These are phyloP conservation scores for Gallinago nigripennis DNA, from an alignment of 2,797 vertebrate genomes.

Conservation along the genomic window DNA sequence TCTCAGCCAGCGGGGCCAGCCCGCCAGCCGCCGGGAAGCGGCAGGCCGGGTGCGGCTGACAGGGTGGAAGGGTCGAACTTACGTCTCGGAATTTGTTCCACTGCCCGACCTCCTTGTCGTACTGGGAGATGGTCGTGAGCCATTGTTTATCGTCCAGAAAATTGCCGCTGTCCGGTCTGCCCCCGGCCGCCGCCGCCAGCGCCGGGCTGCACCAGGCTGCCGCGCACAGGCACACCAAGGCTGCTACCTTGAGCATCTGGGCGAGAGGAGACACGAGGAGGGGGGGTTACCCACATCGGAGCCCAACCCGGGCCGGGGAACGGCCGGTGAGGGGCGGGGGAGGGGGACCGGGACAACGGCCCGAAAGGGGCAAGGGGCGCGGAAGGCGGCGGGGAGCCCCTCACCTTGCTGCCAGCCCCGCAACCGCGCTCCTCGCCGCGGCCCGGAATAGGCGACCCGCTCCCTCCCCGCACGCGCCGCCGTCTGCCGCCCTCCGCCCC, in stretches of 20 bases:
- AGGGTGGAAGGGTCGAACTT: conserved; percentile 71
- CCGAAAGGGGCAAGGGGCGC: no score
- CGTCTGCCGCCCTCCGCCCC: conserved; percentile 47
- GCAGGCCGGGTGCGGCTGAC: background rate
- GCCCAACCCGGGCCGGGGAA: background rate
- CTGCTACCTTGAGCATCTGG: conserved; percentile 85
- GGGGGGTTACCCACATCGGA: background rate
- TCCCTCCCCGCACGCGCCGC: conserved; percentile 23
- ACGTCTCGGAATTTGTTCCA: conserved; percentile 98
- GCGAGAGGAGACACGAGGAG: conserved; percentile 46
- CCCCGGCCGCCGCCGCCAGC: conserved; percentile 71
- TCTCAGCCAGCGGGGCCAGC: no score
- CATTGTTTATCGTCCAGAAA: conserved; percentile 95
- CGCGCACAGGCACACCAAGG: conserved; percentile 85
- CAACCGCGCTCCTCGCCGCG: conserved; percentile 30
- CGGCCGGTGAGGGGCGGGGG: background rate
- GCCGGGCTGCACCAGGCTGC: conserved; percentile 83
- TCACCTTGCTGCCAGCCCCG: conserved; percentile 69
- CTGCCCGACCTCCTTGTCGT: conserved; percentile 84
- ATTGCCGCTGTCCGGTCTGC: conserved; percentile 90
- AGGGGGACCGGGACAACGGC: background rate
- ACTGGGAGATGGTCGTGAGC: conserved; percentile 84
- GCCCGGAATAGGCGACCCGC: conserved; percentile 47
- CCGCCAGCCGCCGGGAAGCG: background rate
- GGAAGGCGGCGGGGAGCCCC: background rate